Evolutionary conservation across 2,797 vertebrate species (phyloP).

Genomic region (Smutsia gigantea): DNA sequence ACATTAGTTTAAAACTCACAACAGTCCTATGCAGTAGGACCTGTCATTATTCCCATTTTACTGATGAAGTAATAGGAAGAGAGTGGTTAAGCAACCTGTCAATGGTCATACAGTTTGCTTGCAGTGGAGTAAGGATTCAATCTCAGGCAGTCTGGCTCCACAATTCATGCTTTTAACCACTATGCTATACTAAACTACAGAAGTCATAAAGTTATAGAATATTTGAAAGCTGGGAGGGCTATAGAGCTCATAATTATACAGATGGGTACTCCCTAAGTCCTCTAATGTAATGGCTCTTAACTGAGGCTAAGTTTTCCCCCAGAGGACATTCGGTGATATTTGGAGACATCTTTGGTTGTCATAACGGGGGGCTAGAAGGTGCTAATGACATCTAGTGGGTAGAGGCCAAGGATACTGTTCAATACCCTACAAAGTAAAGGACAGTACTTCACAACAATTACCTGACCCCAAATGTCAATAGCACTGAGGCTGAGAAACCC

Average conservation of each 20-base stretch:
- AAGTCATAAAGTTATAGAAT: background rate
- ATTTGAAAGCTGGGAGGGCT: background rate
- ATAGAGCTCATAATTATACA: background rate
- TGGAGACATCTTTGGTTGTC: background rate
- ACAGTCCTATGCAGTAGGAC: conserved; percentile 2
- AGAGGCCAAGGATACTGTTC: background rate
- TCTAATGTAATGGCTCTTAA: conserved; percentile 15
- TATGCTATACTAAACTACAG: background rate
- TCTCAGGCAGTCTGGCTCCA: background rate
- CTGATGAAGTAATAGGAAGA: conserved; percentile 15
- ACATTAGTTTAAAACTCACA: conserved; percentile 58
- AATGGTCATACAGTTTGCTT: background rate
- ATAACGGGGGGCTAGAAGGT: background rate
- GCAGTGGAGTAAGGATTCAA: background rate
- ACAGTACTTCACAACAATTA: background rate
- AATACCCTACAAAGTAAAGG: background rate
- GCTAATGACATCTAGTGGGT: background rate
- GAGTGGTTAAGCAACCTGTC: conserved; percentile 11
- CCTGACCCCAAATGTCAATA: background rate
- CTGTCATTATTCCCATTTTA: conserved; percentile 35
- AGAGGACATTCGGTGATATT: background rate
- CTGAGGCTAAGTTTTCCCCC: background rate
- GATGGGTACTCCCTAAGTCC: background rate
- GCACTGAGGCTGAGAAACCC: background rate
- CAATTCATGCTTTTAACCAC: background rate